Conservation (phyloP, 2,888 invertebrate genomes). For the Hyposoter dolosus region DNA sequence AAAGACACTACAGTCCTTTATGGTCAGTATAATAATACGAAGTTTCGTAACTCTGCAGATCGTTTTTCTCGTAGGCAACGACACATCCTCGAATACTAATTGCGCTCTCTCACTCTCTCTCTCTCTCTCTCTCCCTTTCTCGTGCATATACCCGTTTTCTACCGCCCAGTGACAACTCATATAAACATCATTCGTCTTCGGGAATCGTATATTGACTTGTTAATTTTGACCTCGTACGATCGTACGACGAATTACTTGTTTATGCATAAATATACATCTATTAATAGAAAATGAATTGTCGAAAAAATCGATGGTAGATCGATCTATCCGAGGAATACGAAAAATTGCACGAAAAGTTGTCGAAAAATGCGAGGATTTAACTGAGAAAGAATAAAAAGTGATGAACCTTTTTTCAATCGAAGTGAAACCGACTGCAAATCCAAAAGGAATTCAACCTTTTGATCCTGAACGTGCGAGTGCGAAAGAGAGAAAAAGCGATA, state of each 20-base stretch:
- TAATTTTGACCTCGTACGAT: slow-evolving; percentile 67
- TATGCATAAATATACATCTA: slow-evolving; percentile 71
- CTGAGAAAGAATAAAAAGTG: neutral
- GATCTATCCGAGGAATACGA: neutral
- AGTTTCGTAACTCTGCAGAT: slow-evolving; percentile 43
- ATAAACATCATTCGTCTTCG: slow-evolving; percentile 46
- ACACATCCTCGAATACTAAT: slow-evolving; percentile 69
- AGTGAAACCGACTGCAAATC: neutral
- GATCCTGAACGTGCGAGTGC: neutral
- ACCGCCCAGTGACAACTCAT: slow-evolving; percentile 17
- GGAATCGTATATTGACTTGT: slow-evolving; percentile 60
- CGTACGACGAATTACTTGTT: slow-evolving; percentile 85
- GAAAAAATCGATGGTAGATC: neutral
- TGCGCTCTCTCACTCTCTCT: slow-evolving; percentile 20
- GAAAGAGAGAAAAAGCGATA: slow-evolving; percentile 1
- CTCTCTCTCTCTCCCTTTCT: slow-evolving; percentile 18
- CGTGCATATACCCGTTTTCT: neutral
- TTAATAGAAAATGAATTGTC: neutral
- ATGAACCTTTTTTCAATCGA: neutral
- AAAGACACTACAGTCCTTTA: slow-evolving; percentile 14
- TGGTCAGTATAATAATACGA: slow-evolving; percentile 36
- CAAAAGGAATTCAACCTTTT: neutral
- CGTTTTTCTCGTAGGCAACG: slow-evolving; percentile 38
- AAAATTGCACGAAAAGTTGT: neutral
- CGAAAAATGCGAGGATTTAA: neutral